Conservation (phyloP, 1,140 invertebrate species). For the Drepana arcuata region DNA sequence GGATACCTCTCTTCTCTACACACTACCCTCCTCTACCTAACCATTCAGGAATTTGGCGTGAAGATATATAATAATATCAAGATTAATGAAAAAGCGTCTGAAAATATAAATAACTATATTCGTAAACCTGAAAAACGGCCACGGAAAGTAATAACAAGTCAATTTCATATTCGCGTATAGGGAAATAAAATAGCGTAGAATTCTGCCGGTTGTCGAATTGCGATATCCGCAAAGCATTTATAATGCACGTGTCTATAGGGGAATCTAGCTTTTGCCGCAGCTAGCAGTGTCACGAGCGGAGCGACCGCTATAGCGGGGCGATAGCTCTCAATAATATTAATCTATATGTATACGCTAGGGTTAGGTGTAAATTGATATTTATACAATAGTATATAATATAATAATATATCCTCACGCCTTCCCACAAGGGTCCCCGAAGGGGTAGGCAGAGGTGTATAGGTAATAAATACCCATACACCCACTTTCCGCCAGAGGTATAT, state of each 20-base stretch:
- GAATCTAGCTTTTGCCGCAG: conserved; percentile 15
- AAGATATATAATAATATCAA: no score
- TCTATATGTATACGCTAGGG: not conserved
- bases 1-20: no score
- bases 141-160: not conserved
- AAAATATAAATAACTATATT: no score
- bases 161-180: conserved; percentile 13
- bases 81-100: no score
- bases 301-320: not conserved
- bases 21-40: no score
- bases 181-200: conserved; percentile 25
- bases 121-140: no score
- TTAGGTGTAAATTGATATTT: not conserved
- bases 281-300: conserved; percentile 2
- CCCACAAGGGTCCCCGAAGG: no score
- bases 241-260: conserved; percentile 38
- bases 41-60: no score
- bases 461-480: no score
- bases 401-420: no score
- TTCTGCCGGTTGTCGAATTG: conserved; percentile 26
- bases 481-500: no score
- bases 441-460: no score
- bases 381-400: not conserved
- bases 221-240: conserved; percentile 38
- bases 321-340: not conserved